phyloP scores from a whole-genome alignment of 2,113 vertebrate genomes.

The western clawed frog (Xenopus tropicalis) region UCB_Xtro_10.0 CM004446.2:124412501-124413000 shows the following conservation, averaged over 20 bases:
- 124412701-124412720: conserved; percentile 3
- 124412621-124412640: background rate
- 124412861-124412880: too few relatives aligned
- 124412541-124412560: conserved; percentile 21
- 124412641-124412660: conserved; percentile 16
- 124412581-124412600: conserved; percentile 16
- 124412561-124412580: conserved; percentile 24
- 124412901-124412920: too few relatives aligned
- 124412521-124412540: conserved; percentile 2
- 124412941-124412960: too few relatives aligned
- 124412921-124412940: too few relatives aligned
- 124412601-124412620: conserved; percentile 11
- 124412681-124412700: background rate
- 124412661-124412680: conserved; percentile 1
- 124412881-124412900: too few relatives aligned
- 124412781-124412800: too few relatives aligned
- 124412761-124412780: background rate
- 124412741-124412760: background rate
- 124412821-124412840: too few relatives aligned
- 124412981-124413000: too few relatives aligned
- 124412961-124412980: too few relatives aligned
- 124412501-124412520: conserved; percentile 21
- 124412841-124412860: too few relatives aligned
- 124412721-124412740: conserved; percentile 5
- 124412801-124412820: too few relatives aligned